Conservation (phyloP, 2,113 vertebrate species). For the Silurus glanis region DNA sequence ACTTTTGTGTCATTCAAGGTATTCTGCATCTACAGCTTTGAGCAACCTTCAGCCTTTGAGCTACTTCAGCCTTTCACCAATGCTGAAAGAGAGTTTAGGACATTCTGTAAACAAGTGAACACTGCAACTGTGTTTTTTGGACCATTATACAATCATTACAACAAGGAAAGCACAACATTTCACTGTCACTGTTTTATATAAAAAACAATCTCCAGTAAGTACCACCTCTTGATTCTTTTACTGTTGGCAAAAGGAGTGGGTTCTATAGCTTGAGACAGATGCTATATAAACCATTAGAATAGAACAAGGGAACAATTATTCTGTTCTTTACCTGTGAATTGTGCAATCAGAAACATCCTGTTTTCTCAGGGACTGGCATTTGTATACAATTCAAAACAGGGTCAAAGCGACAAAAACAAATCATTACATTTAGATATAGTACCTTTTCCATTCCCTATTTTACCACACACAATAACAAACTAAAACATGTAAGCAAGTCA, state of each 20-base stretch:
- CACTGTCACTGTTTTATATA: conserved; percentile 28
- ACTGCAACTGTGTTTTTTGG: conserved; percentile 8
- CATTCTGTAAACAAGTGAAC: conserved; percentile 13
- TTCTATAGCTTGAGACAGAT: conserved; percentile 7
- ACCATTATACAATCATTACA: not conserved
- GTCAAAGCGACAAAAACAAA: not conserved
- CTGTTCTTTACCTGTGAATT: conserved; percentile 3
- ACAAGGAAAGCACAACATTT: conserved; percentile 19
- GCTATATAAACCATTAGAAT: conserved; percentile 3
- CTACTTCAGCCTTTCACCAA: not conserved
- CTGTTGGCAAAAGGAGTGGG: not conserved
- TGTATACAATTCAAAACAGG: not conserved
- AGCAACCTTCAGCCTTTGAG: not conserved
- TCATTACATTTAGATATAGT: not conserved
- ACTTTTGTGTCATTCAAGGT: not conserved
- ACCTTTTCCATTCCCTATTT: not conserved
- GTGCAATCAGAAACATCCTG: not conserved
- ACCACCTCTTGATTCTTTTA: conserved; percentile 6
- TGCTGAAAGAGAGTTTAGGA: not conserved
- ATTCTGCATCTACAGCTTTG: not conserved
- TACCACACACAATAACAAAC: not conserved
- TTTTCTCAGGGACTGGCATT: not conserved
- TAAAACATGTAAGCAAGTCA: not conserved
- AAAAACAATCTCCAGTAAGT: conserved; percentile 28
- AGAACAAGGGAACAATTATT: not conserved